These are phyloP conservation scores for Leguminivora glycinivorella DNA, from an alignment of 1,140 invertebrate genomes.

Conservation along the genomic window DNA sequence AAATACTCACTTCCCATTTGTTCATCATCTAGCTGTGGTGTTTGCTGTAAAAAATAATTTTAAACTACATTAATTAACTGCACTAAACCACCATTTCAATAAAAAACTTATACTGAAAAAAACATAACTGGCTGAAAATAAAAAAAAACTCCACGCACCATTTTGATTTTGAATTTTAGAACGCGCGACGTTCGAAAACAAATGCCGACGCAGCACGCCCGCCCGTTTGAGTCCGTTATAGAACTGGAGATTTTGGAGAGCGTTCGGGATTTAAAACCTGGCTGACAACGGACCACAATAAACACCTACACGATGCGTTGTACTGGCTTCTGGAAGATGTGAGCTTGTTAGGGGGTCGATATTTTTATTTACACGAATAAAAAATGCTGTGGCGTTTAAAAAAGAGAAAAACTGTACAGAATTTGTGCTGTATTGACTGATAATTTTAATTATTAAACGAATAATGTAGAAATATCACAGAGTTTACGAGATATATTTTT, in stretches of 20 bases:
- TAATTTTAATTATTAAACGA: too few relatives aligned
- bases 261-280: conserved; percentile 54
- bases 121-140: conserved; percentile 28
- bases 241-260: conserved; percentile 48
- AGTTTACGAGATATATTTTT: too few relatives aligned
- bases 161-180: conserved; percentile 39
- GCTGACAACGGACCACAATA: conserved; percentile 28
- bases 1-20: conserved; percentile 81
- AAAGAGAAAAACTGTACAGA: too few relatives aligned
- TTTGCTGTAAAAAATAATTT: conserved; percentile 72
- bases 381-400: too few relatives aligned
- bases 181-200: conserved; percentile 23
- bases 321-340: conserved; percentile 1
- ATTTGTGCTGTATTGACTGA: too few relatives aligned
- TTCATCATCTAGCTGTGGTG: conserved; percentile 80
- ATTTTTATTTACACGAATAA: too few relatives aligned
- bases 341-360: conserved; percentile 1
- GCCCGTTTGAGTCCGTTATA: conserved; percentile 32
- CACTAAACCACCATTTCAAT: neutral
- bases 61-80: conserved; percentile 22
- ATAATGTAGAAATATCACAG: too few relatives aligned
- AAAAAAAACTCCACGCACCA: conserved; percentile 47
- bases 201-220: conserved; percentile 35
- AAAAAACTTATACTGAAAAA: neutral
- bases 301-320: conserved; percentile 20